phyloP scores from a whole-genome alignment of 2,113 vertebrate species.

The Psilopsiagon aymara region DNA sequence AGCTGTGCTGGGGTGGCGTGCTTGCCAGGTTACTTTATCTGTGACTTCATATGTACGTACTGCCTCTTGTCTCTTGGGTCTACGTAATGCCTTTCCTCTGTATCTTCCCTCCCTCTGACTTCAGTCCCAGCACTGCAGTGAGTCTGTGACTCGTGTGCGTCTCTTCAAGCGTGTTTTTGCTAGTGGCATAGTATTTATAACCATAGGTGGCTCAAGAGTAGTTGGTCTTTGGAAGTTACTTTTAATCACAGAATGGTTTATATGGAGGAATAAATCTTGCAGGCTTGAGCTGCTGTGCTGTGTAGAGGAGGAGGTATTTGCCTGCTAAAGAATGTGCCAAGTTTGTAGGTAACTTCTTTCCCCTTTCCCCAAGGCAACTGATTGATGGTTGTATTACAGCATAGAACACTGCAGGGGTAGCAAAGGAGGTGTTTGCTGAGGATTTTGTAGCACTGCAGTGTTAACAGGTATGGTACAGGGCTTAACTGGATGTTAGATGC shows the following conservation, averaged over 20 bases:
- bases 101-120: background rate
- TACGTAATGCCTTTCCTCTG: background rate
- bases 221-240: background rate
- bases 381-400: background rate
- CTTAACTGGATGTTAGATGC: background rate
- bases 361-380: background rate
- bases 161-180: background rate
- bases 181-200: background rate
- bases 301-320: background rate
- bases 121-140: conserved; percentile 22
- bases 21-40: background rate
- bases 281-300: background rate
- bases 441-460: background rate
- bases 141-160: background rate
- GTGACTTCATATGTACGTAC: fast-evolving
- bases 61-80: background rate
- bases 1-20: background rate
- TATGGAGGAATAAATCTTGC: background rate
- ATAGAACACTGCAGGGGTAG: background rate
- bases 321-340: background rate
- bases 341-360: background rate
- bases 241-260: background rate
- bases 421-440: background rate
- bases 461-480: background rate
- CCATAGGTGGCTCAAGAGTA: background rate